Evolutionary conservation across 2,113 vertebrate genomes (phyloP).

Genomic region (Triplophysa tibetana): DNA sequence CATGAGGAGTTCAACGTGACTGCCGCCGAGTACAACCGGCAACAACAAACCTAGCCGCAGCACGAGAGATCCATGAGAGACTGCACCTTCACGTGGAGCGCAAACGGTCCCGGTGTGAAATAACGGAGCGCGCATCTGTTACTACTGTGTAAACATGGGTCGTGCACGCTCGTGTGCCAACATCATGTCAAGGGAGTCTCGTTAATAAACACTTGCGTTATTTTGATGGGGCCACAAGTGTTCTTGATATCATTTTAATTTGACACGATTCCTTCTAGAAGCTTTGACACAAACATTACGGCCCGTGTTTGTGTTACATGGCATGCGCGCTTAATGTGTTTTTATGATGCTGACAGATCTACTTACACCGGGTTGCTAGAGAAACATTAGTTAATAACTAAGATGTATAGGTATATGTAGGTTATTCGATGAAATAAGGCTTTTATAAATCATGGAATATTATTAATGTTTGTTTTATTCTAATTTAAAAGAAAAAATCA

Average conservation of each 20-base stretch:
- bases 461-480: too few relatives aligned
- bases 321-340: too few relatives aligned
- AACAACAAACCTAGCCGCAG: slow-evolving; percentile 40
- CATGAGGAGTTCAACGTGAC: slow-evolving; percentile 79
- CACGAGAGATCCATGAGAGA: slow-evolving; percentile 33
- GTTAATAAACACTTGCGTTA: slow-evolving; percentile 19
- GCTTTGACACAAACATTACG: neutral
- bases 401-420: too few relatives aligned
- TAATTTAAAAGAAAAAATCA: too few relatives aligned
- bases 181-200: slow-evolving; percentile 10
- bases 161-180: slow-evolving; percentile 4
- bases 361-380: too few relatives aligned
- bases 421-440: too few relatives aligned
- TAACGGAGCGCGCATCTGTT: slow-evolving; percentile 34
- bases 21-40: slow-evolving; percentile 43
- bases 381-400: too few relatives aligned
- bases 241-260: neutral
- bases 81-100: slow-evolving; percentile 66
- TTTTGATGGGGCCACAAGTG: slow-evolving; percentile 4
- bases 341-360: too few relatives aligned
- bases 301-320: too few relatives aligned
- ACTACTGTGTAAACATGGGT: slow-evolving; percentile 29
- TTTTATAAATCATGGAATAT: too few relatives aligned
- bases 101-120: slow-evolving; percentile 43
- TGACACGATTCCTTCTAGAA: slow-evolving; percentile 9